Evolutionary conservation across 2,797 vertebrate species (phyloP).

Genomic region (Hipposideros larvatus): DNA sequence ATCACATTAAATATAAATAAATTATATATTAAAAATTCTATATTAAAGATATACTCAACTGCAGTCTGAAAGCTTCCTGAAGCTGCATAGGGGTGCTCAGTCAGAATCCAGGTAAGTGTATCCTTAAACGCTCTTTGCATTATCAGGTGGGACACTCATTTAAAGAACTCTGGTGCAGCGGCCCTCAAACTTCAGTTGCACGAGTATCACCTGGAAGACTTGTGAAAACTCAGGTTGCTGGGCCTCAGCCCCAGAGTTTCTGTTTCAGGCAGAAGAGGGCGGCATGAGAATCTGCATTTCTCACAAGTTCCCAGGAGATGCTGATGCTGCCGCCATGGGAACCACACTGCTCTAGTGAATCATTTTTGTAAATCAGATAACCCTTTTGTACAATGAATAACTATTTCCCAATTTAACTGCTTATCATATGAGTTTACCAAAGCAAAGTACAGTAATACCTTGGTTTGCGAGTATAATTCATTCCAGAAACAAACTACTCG

Average conservation of each 20-base stretch:
- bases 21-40: background rate
- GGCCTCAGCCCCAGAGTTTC: background rate
- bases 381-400: background rate
- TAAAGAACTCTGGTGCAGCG: background rate
- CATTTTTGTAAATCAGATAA: conserved; percentile 1
- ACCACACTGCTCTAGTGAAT: background rate
- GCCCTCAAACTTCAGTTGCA: background rate
- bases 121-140: conserved; percentile 2
- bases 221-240: background rate
- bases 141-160: background rate
- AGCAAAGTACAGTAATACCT: background rate
- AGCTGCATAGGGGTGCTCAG: background rate
- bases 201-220: background rate
- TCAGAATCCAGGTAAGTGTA: background rate
- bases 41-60: background rate
- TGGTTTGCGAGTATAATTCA: no score
- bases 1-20: conserved; percentile 18
- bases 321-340: background rate
- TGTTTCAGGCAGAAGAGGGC: background rate
- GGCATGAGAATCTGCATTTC: background rate
- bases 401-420: background rate
- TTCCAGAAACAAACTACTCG: no score
- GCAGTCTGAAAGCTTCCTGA: background rate
- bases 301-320: background rate
- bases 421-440: background rate